Evolutionary conservation across 2,797 vertebrate species (phyloP).

Genomic region (Gorsachius magnificus): DNA sequence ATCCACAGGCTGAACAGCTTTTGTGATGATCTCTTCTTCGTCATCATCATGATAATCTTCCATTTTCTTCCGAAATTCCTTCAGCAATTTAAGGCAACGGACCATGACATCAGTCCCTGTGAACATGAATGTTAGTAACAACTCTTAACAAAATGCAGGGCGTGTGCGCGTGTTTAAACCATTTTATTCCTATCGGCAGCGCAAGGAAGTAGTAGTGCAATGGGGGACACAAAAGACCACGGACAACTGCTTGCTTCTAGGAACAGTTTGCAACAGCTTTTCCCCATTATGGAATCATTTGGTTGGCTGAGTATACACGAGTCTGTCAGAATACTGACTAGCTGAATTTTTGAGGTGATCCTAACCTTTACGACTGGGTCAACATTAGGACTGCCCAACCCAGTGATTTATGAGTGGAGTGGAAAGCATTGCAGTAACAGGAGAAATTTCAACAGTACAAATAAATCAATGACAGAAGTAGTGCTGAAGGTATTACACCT

Average conservation of each 20-base stretch:
- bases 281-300: not conserved
- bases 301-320: too few species aligned
- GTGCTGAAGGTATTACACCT: not conserved
- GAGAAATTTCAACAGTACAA: not conserved
- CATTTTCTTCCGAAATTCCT: slow-evolving; percentile 84
- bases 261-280: not conserved
- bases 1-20: slow-evolving; percentile 74
- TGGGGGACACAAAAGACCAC: not conserved
- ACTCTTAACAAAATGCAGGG: not conserved
- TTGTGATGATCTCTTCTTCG: slow-evolving; percentile 77
- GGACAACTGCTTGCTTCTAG: not conserved
- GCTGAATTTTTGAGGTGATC: not conserved
- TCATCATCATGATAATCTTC: slow-evolving; percentile 85
- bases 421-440: not conserved
- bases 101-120: slow-evolving; percentile 86
- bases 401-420: not conserved
- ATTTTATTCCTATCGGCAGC: not conserved
- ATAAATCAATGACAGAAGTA: not conserved
- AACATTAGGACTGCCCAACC: not conserved
- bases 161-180: rapidly evolving
- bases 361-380: not conserved
- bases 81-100: slow-evolving; percentile 87
- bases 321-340: not conserved
- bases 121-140: not conserved
- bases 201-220: not conserved